Conservation (phyloP, 2,888 invertebrate species). For the Uropetala carovei region DNA sequence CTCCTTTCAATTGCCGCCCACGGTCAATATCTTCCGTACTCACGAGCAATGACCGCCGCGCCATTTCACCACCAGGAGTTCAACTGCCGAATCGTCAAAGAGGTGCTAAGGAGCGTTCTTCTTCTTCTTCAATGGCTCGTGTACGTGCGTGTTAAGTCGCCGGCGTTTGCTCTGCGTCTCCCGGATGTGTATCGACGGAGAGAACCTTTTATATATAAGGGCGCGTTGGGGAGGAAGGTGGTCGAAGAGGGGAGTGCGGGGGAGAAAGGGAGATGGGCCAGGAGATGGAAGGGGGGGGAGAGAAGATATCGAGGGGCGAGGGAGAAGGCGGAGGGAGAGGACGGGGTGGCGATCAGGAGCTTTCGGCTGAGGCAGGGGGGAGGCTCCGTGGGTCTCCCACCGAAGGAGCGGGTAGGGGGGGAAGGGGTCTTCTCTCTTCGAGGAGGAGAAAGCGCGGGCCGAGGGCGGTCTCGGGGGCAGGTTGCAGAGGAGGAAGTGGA, state of each 20-base stretch:
- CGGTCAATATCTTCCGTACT: background rate
- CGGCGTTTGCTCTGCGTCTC: background rate
- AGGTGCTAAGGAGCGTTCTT: background rate
- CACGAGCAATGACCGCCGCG: conserved; percentile 25
- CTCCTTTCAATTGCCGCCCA: no score
- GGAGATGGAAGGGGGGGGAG: background rate
- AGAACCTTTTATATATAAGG: conserved; percentile 31
- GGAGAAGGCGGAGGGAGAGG: no score
- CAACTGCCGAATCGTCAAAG: background rate
- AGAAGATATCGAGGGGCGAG: background rate
- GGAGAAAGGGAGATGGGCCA: background rate
- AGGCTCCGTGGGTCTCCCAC: no score
- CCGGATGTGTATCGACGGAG: conserved; percentile 23
- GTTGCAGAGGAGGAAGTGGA: no score
- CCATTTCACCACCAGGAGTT: conserved; percentile 39
- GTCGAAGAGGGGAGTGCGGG: background rate
- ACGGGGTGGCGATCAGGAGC: no score
- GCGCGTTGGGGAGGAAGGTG: background rate
- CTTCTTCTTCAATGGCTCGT: background rate
- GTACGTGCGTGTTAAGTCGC: background rate
- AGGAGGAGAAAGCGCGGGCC: no score
- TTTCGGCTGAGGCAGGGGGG: no score
- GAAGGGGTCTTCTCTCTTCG: no score
- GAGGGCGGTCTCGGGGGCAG: no score
- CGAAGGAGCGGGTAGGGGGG: no score